Conservation (phyloP, 2,888 invertebrate genomes). For the Andrena minutula region DNA sequence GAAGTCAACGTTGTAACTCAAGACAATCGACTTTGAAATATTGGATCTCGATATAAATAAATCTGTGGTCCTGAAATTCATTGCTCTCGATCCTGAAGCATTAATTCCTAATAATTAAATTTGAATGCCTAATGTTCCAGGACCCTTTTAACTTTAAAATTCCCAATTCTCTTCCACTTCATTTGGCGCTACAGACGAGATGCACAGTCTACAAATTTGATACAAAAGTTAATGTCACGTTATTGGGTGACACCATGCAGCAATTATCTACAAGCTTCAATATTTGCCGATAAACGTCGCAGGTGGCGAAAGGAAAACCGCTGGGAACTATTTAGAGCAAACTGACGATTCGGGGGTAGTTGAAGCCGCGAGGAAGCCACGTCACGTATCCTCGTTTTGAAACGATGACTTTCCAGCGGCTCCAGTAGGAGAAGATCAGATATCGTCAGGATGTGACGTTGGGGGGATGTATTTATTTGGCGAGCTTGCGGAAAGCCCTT, state of each 20-base stretch:
- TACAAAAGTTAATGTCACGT: no score
- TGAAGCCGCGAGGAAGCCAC: constrained; percentile 25
- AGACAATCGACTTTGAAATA: background rate
- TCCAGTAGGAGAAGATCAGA: constrained; percentile 43
- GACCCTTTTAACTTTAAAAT: no score
- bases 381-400: constrained; percentile 60
- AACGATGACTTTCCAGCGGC: constrained; percentile 54
- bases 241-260: background rate
- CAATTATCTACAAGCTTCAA: constrained; percentile 28
- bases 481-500: constrained; percentile 67
- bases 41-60: background rate
- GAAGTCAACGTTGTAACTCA: background rate
- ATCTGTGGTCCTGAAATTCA: background rate
- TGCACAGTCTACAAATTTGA: no score
- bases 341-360: constrained; percentile 33
- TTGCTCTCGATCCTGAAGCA: background rate
- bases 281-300: background rate
- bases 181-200: no score
- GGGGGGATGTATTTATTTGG: constrained; percentile 74
- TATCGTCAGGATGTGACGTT: constrained; percentile 66
- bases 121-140: no score
- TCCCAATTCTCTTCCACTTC: no score
- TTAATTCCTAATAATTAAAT: no score
- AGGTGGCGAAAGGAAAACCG: background rate
- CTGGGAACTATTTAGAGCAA: constrained; percentile 24